Evolutionary conservation across 2,888 invertebrate genomes (phyloP), one percentile per base, ranked within the genome.

Genomic region (Venustoraphidia nigricollis): DNA sequence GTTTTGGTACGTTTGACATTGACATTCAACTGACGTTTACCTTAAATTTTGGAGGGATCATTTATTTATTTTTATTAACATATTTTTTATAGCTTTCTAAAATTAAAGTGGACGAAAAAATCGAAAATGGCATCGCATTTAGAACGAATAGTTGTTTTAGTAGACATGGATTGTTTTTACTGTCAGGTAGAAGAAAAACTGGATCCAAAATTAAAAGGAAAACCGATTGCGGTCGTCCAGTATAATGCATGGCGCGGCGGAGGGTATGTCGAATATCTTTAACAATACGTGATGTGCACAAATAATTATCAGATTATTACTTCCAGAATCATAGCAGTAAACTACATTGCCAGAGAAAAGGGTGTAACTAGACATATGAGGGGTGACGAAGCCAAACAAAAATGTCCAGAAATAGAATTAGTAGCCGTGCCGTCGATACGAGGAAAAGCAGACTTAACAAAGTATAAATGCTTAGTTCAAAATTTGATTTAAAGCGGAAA

Each of bases 131-230:
- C 47, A 44, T 41, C 72, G 44, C 62, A 61, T 52, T 68, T 70
- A 53, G 77, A 79, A 52, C 69, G 86, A 55, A 75, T 94, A 14
- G 73, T 98, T 14, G 81, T 88, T 40, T 72, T 98, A 45, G 83
- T 98, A 45, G 97, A 98, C 64, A 97, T 98, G 97, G 97, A 98
- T 66, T 96, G 96, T 68, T 98, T 98, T 69, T 98, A 94, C 66
- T 97, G 96, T 59, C 97, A 97, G 77, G 97, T 98, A 2, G 97
- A 98, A 69, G 89, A 91, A 60, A 83, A 90, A 63, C 68, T 89
- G n/a, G 75, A 88, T 61, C 92, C 95, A 0, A 70, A 75, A 50
- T 70, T 89, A 53, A 73, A 74, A 64, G 94, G 91, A 44, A 85
- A 89, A 68, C 97, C 97, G 1, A 79, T 95, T 51, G 96, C 92